A percentile compares a stretch with the other conserved stretches of the same genome.
Evolutionary conservation across 2,888 invertebrate species (phyloP).

Genomic region (Patella caerulea): DNA sequence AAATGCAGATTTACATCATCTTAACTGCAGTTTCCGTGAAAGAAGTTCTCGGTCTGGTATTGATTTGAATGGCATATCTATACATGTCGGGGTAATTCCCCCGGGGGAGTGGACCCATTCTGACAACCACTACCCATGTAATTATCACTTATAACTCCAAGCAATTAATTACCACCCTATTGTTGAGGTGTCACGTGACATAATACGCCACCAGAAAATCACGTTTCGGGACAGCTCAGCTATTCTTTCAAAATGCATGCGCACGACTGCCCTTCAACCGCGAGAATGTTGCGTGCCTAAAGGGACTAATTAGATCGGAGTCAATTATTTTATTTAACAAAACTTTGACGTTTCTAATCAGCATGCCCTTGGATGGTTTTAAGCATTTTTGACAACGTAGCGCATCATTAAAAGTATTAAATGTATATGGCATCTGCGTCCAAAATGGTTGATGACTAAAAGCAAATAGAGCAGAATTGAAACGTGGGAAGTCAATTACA

Average conservation of each 20-base stretch:
- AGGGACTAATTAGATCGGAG: background rate
- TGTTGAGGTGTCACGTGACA: background rate
- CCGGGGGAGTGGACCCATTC: background rate
- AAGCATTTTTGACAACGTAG: no score
- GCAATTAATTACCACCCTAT: conserved; percentile 1
- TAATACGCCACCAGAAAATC: background rate
- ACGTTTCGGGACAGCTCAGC: background rate
- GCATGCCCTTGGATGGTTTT: no score
- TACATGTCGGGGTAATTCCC: background rate
- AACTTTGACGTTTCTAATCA: background rate
- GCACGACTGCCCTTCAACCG: background rate
- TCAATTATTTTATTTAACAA: background rate
- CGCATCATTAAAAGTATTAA: no score
- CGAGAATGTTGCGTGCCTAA: background rate
- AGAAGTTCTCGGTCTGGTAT: no score
- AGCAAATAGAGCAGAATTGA: no score
- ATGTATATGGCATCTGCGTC: no score
- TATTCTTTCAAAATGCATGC: conserved; percentile 2
- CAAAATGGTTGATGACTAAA: no score
- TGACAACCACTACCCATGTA: background rate
- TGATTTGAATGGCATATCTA: no score
- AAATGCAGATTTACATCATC: no score
- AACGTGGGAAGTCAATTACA: no score
- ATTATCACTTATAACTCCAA: background rate
- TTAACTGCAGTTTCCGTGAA: no score